phyloP scores from a whole-genome alignment of 2,113 vertebrate species.

The Rhea pennata region DNA sequence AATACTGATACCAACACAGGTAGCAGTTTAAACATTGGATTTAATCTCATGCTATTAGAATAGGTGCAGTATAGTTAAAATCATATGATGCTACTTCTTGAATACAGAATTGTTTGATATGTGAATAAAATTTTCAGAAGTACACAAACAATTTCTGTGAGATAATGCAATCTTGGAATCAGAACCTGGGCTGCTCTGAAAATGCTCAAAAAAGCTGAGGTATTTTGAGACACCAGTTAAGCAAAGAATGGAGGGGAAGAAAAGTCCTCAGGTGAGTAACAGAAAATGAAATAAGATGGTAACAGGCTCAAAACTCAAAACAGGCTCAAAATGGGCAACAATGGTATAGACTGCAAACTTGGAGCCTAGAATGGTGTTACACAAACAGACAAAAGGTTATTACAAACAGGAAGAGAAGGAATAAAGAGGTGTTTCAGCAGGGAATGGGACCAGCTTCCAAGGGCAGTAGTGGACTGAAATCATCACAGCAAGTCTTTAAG shows the following conservation, averaged over 20 bases:
- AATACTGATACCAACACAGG: neutral
- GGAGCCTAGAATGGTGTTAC: neutral
- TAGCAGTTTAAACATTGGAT: neutral
- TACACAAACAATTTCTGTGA: neutral
- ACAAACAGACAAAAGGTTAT: conserved; percentile 15
- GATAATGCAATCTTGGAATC: neutral
- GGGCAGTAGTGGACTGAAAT: neutral
- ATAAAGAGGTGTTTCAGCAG: conserved; percentile 38
- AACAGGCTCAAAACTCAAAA: neutral
- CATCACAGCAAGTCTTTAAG: neutral
- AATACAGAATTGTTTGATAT: neutral
- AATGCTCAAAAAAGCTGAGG: neutral
- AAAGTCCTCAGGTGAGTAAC: neutral
- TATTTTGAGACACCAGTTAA: neutral
- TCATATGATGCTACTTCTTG: neutral
- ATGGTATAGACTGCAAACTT: neutral
- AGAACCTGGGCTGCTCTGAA: neutral
- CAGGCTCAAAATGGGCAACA: neutral
- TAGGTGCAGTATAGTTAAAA: neutral
- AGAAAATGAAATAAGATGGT: neutral
- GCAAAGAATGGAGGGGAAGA: neutral
- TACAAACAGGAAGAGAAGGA: conserved; percentile 26
- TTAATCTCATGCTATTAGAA: neutral
- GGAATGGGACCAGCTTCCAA: neutral
- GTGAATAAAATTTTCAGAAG: neutral